Evolutionary conservation across 2,113 vertebrate genomes (phyloP), one percentile per base, ranked within the genome.

Genomic region (Malurus elegans): DNA sequence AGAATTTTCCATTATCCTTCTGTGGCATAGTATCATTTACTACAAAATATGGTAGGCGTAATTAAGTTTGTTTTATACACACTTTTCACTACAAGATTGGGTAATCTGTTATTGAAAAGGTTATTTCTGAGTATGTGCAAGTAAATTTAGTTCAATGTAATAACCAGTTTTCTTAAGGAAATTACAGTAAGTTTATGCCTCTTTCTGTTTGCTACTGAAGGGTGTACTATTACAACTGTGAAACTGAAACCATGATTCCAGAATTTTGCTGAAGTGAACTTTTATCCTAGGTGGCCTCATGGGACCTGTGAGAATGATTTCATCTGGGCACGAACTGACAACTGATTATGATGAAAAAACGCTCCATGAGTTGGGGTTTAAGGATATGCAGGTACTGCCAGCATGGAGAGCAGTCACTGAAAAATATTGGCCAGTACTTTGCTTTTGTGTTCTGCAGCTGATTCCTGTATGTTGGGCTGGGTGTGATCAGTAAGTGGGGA

Each of bases 301-400:
- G 99, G 99, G 99, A 90, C 99, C 99, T 7, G 99, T 99, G 50
- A 98, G 99, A 79, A 99, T 99, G 99, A 99, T 99, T 97, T 99
- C 99, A 64, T 99, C 99, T 32, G 99, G 99, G 54, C 99, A 99
- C 53, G 99, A 99, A 45, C 98, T 99, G 86, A 99, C 99, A 93
- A 99, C 99, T 1, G 99, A 99, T 97, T 99, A 99, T 40, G 99
- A 99, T 93, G 99, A 99, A 96, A 99, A 99, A 94, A 99, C 99
- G 0, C 99, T 99, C 64, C 99, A 99, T 51, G 99, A 99, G 86
- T 95, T 99, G 94, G 99, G 99, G 34, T 99, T 99, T 97, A 99
- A 99, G 96, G 99, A 99, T 97, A 99, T 99, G 99, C 99, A 99
- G 99, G 99, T 99, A 98, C 85, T 80, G 56, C 20, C 44, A 72